phyloP scores from a whole-genome alignment of 2,797 vertebrate species.

The Myotis pilosus region DNA sequence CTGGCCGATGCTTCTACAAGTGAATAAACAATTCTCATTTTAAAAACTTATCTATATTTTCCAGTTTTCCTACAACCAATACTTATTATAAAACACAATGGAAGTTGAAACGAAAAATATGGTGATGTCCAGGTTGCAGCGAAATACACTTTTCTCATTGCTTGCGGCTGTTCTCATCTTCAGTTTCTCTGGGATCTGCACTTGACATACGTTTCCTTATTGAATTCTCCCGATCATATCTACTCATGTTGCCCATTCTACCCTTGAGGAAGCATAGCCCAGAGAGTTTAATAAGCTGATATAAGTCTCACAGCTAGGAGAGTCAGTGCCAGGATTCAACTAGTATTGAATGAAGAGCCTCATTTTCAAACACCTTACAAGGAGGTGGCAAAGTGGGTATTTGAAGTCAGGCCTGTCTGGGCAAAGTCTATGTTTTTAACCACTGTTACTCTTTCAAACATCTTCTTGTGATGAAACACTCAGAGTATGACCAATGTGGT shows the following conservation, averaged over 20 bases:
- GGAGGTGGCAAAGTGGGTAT: background rate
- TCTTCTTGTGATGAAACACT: background rate
- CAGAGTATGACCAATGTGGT: background rate
- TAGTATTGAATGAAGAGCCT: background rate
- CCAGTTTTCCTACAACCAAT: background rate
- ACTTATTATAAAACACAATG: background rate
- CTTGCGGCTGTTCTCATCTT: background rate
- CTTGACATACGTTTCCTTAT: background rate
- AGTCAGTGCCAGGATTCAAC: background rate
- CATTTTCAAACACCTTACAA: background rate
- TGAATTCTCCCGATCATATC: background rate
- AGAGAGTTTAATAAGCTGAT: background rate
- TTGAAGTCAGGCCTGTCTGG: background rate
- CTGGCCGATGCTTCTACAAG: background rate
- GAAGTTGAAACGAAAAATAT: background rate
- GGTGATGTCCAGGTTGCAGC: background rate
- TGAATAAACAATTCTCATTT: background rate
- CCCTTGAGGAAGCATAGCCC: background rate
- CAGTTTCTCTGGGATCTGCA: background rate
- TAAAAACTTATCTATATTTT: background rate
- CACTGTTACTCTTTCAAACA: background rate
- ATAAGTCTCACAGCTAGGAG: background rate
- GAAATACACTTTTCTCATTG: background rate
- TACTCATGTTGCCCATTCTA: background rate
- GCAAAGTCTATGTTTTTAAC: constrained; percentile 7